phyloP scores from a whole-genome alignment of 2,888 invertebrate genomes.

The Tetrapedia diversipes region DNA sequence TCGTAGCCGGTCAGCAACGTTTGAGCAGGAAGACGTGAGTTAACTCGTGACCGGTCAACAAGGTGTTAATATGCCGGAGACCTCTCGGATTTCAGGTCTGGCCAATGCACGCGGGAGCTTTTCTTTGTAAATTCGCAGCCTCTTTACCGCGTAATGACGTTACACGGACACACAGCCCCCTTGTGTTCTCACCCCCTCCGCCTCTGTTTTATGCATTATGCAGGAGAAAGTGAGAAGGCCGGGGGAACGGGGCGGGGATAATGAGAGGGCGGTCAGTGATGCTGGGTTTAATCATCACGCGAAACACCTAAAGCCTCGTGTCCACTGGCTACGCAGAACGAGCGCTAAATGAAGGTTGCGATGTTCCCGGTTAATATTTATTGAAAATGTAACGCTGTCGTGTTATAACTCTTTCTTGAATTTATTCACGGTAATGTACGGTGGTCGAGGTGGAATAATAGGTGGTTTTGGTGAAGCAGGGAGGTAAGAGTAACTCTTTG shows the following conservation, averaged over 20 bases:
- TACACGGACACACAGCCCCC: constrained; percentile 70
- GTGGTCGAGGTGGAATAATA: no score
- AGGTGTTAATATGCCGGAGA: no score
- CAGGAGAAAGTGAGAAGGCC: constrained; percentile 33
- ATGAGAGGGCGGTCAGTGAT: constrained; percentile 71
- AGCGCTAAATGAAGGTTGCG: no score
- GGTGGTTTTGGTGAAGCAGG: no score
- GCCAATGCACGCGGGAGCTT: constrained; percentile 48
- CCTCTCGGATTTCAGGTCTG: constrained; percentile 35
- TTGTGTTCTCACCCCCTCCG: constrained; percentile 72
- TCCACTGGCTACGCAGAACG: background rate
- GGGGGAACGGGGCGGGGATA: constrained; percentile 59
- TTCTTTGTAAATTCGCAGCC: constrained; percentile 68
- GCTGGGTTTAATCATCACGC: constrained; percentile 71
- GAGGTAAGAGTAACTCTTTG: no score
- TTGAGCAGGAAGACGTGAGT: no score
- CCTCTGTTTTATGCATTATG: constrained; percentile 76
- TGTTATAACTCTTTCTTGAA: no score
- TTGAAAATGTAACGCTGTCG: no score
- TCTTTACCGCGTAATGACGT: constrained; percentile 72
- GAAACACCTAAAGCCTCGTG: constrained; percentile 46
- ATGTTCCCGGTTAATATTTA: no score
- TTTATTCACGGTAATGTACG: no score
- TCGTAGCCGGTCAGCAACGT: no score
- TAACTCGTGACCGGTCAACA: no score